A percentile compares a stretch with the other conserved stretches of the same genome.
phyloP scores from a whole-genome alignment of 2,888 invertebrate genomes.

The Cataglyphis albicans region DNA sequence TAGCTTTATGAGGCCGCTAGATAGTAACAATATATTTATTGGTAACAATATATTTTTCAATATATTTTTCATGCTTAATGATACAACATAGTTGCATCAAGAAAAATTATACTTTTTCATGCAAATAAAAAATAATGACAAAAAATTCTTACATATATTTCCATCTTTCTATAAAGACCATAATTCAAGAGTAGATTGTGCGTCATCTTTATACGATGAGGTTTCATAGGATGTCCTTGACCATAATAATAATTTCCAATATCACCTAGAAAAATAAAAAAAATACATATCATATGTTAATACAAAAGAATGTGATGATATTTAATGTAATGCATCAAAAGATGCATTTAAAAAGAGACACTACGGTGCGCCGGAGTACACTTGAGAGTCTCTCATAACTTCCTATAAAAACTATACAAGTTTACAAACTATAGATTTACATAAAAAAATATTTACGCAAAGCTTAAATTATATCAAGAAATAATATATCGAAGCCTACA shows the following conservation, averaged over 20 bases:
- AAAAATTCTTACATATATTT: constrained; percentile 96
- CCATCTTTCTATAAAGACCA: constrained; percentile 99
- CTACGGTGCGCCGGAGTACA: not conserved
- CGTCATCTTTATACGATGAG: constrained; percentile 99
- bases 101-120: not conserved
- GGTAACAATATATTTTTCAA: not conserved
- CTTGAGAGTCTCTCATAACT: constrained; percentile 4
- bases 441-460: not conserved
- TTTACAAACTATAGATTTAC: not conserved
- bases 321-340: not conserved
- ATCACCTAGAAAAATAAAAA: constrained; percentile 90
- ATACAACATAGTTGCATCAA: constrained; percentile 8
- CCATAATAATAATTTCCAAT: constrained; percentile 99
- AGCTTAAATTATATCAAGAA: not conserved
- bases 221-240: constrained; percentile 99
- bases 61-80: not conserved
- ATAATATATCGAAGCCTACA: not conserved
- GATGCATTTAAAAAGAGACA: not conserved
- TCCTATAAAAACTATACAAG: not conserved
- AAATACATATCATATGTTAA: not conserved
- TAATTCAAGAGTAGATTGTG: constrained; percentile 99
- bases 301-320: not conserved
- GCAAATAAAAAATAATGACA: not conserved
- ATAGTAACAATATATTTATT: not conserved
- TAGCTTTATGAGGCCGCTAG: constrained; percentile 99